Percentiles rank a stretch among this genome's conserved stretches.
These are phyloP conservation scores for Sebastes flavidus DNA, from an alignment of 2,797 vertebrate species.

Conservation along the genomic window DNA sequence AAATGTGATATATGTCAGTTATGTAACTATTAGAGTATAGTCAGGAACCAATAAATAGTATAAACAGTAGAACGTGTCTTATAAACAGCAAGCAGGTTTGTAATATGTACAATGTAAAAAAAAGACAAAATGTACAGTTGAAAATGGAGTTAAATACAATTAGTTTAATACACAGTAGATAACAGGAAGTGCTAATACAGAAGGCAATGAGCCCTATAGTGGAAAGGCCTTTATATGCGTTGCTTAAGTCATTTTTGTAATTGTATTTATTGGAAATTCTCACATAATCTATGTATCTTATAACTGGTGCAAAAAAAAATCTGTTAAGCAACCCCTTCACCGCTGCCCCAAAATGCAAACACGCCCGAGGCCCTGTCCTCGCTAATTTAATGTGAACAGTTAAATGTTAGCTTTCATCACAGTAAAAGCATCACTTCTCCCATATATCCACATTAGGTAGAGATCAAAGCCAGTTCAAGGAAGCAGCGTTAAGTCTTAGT, in stretches of 20 bases:
- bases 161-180: background rate
- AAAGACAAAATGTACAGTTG: background rate
- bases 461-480: constrained; percentile 69
- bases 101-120: background rate
- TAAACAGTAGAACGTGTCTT: background rate
- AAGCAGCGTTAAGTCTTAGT: constrained; percentile 50
- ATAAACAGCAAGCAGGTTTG: background rate
- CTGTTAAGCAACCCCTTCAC: background rate
- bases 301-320: constrained; percentile 2
- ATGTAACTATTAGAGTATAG: background rate
- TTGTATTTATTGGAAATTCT: background rate
- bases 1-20: background rate
- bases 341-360: constrained; percentile 29
- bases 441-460: constrained; percentile 59
- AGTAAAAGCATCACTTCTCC: constrained; percentile 54
- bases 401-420: constrained; percentile 65
- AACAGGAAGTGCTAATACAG: background rate
- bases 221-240: background rate
- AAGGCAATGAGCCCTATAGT: background rate
- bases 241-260: background rate
- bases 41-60: background rate
- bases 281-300: background rate
- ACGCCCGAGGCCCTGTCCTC: constrained; percentile 21
- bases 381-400: constrained; percentile 59
- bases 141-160: background rate